Conservation (phyloP, 1,140 invertebrate genomes). For the Hycleus phaleratus region DNA sequence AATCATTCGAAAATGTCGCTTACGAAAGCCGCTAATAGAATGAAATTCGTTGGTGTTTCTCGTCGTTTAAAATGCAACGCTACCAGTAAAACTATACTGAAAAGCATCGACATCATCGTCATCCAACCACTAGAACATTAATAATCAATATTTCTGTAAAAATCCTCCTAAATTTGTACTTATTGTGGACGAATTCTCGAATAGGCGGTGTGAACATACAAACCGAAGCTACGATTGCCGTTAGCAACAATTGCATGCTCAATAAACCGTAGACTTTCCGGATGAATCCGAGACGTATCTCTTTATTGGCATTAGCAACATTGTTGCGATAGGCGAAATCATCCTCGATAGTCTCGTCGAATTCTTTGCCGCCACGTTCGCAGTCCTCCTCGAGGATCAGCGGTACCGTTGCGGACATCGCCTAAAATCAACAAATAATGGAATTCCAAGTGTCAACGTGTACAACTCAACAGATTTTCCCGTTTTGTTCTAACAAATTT, state of each 20-base stretch:
- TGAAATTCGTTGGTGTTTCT: conserved; percentile 60
- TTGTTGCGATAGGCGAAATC: conserved; percentile 64
- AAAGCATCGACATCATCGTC: conserved; percentile 46
- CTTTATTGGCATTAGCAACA: conserved; percentile 54
- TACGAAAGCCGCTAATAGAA: conserved; percentile 60
- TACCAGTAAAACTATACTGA: conserved; percentile 54
- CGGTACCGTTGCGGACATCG: conserved; percentile 36
- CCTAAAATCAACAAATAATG: no score
- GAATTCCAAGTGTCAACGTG: no score
- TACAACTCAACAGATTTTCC: no score
- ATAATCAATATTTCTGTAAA: background rate
- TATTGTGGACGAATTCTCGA: conserved; percentile 58
- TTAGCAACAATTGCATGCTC: conserved; percentile 64
- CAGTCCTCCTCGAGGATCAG: conserved; percentile 52
- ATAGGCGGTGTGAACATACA: conserved; percentile 56
- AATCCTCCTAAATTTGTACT: conserved; percentile 39
- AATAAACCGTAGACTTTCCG: conserved; percentile 80
- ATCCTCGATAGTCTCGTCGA: conserved; percentile 46
- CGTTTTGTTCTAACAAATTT: no score
- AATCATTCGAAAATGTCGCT: conserved; percentile 39
- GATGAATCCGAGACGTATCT: conserved; percentile 64
- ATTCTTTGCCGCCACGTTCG: conserved; percentile 53
- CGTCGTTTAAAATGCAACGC: conserved; percentile 54
- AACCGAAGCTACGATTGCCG: conserved; percentile 56
- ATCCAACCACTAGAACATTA: conserved; percentile 56